Evolutionary conservation across 2,797 vertebrate species (phyloP), one percentile per base, ranked within the genome.

Genomic region (Kryptolebias ocellatus): DNA sequence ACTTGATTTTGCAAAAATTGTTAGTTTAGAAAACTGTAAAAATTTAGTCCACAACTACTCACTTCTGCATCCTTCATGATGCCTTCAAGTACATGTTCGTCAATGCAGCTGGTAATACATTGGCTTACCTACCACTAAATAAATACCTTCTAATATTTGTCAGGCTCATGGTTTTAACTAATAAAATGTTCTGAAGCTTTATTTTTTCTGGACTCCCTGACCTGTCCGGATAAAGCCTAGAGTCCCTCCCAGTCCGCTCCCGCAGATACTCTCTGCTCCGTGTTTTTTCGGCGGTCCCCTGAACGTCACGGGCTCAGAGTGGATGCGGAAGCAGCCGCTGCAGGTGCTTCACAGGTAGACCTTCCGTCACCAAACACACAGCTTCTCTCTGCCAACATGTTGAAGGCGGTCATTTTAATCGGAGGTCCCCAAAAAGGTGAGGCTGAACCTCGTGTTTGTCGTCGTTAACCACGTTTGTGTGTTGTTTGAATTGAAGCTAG

Each of bases 351-450:
- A 16, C 60, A 31, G 56, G 17, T 55, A 64, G 50, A 2, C 34
- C 24, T 50, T 4, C 14, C 28, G 55, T 51, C 15, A 50, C 20
- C 4, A 42, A 11, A 46, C 24, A 9, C 31, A 15, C 53, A 27
- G 27, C 47, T n/a, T 3, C 12, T 27, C 10, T 27, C 9, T 0
- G 5, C 65, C 46, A 88, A 79, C 6, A 97, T 98, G 95, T 86
- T 98, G 74, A 98, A 98, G 72, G 94, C 97, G 4, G 96, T 98
- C 6, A 94, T 98, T 87, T 93, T 98, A 72, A 98, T 98, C 45
- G 97, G 97, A 65, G 97, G 97, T 0, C 95, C 96, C 1, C 97
- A 98, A 77, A 98, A 98, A 94, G 97, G 97, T 98, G 73, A 92
- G 86, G 39, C 52, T 1, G 1, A 3, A 2, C 3, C 0, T 7